Base-by-base conservation (phyloP, 2,797 vertebrate genomes). In the Macropodus opercularis region DNA sequence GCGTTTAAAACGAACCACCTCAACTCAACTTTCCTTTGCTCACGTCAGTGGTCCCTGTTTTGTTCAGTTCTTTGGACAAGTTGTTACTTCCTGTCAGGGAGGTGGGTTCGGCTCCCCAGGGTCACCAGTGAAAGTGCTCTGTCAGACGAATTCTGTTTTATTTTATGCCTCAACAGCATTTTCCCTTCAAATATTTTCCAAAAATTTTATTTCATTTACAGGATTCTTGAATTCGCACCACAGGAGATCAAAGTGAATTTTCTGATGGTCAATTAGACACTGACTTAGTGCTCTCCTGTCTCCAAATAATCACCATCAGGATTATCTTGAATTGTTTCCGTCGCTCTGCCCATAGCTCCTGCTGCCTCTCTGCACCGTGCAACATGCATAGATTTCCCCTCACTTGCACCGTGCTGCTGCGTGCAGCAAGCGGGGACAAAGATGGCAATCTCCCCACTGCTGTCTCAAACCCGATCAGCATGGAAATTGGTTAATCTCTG, bases 241-340 rank as follows among this genome's bases (percentile, higher is more conserved):
- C 0, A 19, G 1, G 5, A 47, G n/a, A 21, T 38, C 1, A 3
- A 15, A 56, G 63, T 29, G 36, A 63, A 57, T 72, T 41, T 32
- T 56, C 60, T 39, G 49, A 63, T 18, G 61, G 53, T 63, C 66
- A 62, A 47, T 62, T 57, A n/a, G n/a, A n/a, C n/a, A n/a, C n/a
- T n/a, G n/a, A n/a, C n/a, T n/a, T n/a, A n/a, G n/a, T n/a, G n/a
- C n/a, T n/a, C n/a, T n/a, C n/a, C 69, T 65, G 57, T 75, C 50
- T 67, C 58, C 69, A 8, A 70, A 61, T 32, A 54, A 75, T 81
- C 85, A 83, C 83, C 80, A 74, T 50, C 40, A 57, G 75, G 80
- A 91, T 89, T 85, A 90, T 79, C 85, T 76, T 57, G 74, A 54
- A 71, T 84, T 82, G 63, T 73, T 85, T 79, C 82, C 74, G 85